Base-by-base conservation (phyloP, 1,140 invertebrate genomes). In the Brachionus sp. region DNA sequence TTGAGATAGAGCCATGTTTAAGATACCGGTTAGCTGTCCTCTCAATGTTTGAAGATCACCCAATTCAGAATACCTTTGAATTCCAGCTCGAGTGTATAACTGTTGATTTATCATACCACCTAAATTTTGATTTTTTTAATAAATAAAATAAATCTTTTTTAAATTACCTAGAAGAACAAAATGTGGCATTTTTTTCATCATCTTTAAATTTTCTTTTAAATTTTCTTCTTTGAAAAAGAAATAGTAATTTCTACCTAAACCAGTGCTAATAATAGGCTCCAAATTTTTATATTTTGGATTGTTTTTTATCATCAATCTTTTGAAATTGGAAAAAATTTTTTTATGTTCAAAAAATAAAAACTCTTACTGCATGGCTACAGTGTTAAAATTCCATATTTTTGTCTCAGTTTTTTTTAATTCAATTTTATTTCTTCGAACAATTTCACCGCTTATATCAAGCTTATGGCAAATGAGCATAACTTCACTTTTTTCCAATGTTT, bases 141-240 rank as follows among this genome's bases (percentile, higher is more conserved):
- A 46, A 42, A 2, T 6, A 57, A 13, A 46, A 62, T 16, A 16
- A 10, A 78, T 68, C 16, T 68, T 68, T 2, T 9, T 33, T 9
- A 35, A 68, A 33, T 16, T 39, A 83, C 80, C 80, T 10, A 83
- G 12, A 33, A 70, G 44, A 68, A 83, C 57, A 44, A 83, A 50
- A 53, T 83, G 80, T n/a, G 80, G 80, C 80, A 83, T 83, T 83
- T 53, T 83, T 57, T 37, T 83, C 37, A 83, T 29, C 16, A 83
- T 3, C 33, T 25, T 29, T 35, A 83, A 68, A 50, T 66, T 68
- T 66, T 73, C 16, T 33, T 83, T 83, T 13, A 83, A 25, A 5
- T 16, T 16, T 33, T 83, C 80, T 44, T 68, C 62, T 35, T 80
- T 35, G 23, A 57, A 80, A 80, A 80, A 80, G 5, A 80, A 23